Percentiles rank a stretch among this genome's conserved stretches.
Conservation (phyloP, 2,113 vertebrate species). For the Mustela nigripes region DNA sequence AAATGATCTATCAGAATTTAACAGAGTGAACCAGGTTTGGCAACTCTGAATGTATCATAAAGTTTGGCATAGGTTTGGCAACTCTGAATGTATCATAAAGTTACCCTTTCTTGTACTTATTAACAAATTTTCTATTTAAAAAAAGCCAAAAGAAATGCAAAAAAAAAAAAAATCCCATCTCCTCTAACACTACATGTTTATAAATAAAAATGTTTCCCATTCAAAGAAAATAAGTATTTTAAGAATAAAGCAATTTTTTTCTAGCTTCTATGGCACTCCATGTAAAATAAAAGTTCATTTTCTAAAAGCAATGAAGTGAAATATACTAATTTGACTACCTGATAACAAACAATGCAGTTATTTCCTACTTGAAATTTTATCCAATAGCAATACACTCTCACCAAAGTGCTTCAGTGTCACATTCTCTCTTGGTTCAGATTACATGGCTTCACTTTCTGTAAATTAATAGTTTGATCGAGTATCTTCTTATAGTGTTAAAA, state of each 20-base stretch:
- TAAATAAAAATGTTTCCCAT: slow-evolving; percentile 33
- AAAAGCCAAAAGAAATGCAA: background rate
- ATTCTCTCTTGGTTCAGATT: slow-evolving; percentile 80
- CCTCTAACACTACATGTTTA: slow-evolving; percentile 12
- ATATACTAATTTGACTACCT: slow-evolving; percentile 56
- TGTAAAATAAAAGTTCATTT: slow-evolving; percentile 50
- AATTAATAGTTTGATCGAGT: slow-evolving; percentile 60
- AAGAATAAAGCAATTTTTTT: slow-evolving; percentile 14
- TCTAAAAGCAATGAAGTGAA: slow-evolving; percentile 59
- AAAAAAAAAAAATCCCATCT: background rate
- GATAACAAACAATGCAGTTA: slow-evolving; percentile 68
- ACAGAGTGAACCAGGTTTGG: background rate
- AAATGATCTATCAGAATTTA: background rate
- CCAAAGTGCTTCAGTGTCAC: slow-evolving; percentile 63
- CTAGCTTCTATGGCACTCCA: slow-evolving; percentile 23
- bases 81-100: slow-evolving; percentile 53
- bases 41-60: slow-evolving; percentile 56
- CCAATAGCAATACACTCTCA: slow-evolving; percentile 72
- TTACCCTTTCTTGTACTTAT: background rate
- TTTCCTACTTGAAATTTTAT: slow-evolving; percentile 86
- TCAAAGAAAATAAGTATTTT: slow-evolving; percentile 35
- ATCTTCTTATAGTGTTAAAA: slow-evolving; percentile 54
- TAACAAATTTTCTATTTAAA: background rate
- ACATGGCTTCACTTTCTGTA: slow-evolving; percentile 76
- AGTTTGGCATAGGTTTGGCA: background rate